These are phyloP conservation scores for Drosophila murphyi DNA, from an alignment of 1,140 invertebrate species.

Conservation along the genomic window DNA sequence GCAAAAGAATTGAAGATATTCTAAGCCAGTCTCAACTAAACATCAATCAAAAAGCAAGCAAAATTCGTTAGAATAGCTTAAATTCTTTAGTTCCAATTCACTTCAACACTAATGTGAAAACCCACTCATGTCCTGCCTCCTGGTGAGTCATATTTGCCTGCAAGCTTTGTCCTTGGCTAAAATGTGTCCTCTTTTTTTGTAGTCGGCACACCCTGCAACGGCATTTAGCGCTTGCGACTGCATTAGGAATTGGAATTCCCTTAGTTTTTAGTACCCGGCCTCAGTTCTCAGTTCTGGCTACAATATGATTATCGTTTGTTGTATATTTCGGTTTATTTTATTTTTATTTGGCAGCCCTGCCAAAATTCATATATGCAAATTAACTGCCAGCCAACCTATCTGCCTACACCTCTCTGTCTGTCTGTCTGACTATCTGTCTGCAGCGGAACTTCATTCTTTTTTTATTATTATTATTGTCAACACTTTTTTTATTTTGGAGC, in stretches of 20 bases:
- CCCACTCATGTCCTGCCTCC: background rate
- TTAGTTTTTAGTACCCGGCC: background rate
- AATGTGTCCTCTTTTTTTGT: slow-evolving; percentile 4
- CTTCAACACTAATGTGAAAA: background rate
- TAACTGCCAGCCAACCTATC: slow-evolving; percentile 4
- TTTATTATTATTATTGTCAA: slow-evolving; percentile 27
- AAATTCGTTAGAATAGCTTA: no score
- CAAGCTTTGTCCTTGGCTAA: slow-evolving; percentile 21
- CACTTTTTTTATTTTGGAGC: background rate
- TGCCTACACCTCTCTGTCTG: background rate
- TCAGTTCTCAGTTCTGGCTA: slow-evolving; percentile 1
- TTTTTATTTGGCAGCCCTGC: slow-evolving; percentile 32
- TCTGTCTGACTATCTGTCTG: slow-evolving; percentile 7
- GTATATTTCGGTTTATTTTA: background rate
- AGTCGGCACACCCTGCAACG: slow-evolving; percentile 8
- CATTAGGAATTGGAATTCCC: slow-evolving; percentile 20
- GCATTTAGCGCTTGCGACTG: background rate
- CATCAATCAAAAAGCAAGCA: no score
- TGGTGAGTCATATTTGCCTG: slow-evolving; percentile 19
- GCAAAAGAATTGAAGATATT: no score
- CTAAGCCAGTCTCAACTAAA: no score
- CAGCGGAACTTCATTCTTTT: background rate
- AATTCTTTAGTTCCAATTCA: no score
- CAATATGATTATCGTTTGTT: slow-evolving; percentile 19
- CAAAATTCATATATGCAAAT: slow-evolving; percentile 45